Evolutionary conservation across 2,888 invertebrate genomes (phyloP).

Genomic region (Thymelicus sylvestris): DNA sequence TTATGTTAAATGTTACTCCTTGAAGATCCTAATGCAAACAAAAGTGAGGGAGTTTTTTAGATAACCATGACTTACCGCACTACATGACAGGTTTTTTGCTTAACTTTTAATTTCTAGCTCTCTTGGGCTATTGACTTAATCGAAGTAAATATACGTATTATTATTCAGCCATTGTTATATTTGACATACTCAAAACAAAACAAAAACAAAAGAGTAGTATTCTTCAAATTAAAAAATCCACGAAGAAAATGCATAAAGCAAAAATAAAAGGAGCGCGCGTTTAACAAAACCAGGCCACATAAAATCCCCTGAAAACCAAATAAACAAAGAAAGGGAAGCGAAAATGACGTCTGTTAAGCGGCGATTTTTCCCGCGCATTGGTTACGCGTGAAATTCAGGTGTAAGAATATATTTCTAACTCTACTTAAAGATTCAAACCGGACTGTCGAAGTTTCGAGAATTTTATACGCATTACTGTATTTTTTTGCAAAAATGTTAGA

Average conservation of each 20-base stretch:
- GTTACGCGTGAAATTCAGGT: slow-evolving; percentile 36
- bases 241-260: slow-evolving; percentile 33
- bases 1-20: too few relatives aligned
- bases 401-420: slow-evolving; percentile 51
- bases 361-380: slow-evolving; percentile 34
- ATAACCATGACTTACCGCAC: too few relatives aligned
- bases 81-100: too few relatives aligned
- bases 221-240: slow-evolving; percentile 36
- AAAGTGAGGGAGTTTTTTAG: too few relatives aligned
- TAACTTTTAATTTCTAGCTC: too few relatives aligned
- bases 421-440: slow-evolving; percentile 49
- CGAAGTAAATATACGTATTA: too few relatives aligned
- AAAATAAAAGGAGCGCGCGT: slow-evolving; percentile 33
- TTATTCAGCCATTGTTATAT: not conserved
- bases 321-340: slow-evolving; percentile 36
- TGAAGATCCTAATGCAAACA: too few relatives aligned
- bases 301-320: slow-evolving; percentile 37
- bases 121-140: too few relatives aligned
- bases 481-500: slow-evolving; percentile 39
- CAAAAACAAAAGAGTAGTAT: slow-evolving; percentile 19
- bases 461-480: slow-evolving; percentile 48
- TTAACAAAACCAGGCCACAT: slow-evolving; percentile 37
- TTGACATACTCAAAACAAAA: not conserved
- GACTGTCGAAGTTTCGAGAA: slow-evolving; percentile 48
- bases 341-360: slow-evolving; percentile 33